These are phyloP conservation scores for Kryptolebias ocellatus DNA, from an alignment of 2,797 vertebrate genomes.

Conservation along the genomic window DNA sequence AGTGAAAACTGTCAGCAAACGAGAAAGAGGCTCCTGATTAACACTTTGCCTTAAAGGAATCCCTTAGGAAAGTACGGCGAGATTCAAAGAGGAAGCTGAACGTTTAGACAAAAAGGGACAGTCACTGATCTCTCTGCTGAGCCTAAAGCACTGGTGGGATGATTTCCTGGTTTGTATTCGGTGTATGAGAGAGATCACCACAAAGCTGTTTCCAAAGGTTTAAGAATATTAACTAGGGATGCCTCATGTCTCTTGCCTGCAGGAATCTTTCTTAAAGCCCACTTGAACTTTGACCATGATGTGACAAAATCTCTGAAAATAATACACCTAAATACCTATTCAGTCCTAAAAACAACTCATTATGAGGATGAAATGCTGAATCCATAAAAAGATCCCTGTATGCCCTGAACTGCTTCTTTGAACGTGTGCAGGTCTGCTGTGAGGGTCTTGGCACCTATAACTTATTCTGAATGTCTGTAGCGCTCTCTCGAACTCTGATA, in stretches of 20 bases:
- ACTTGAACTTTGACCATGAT: background rate
- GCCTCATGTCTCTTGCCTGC: background rate
- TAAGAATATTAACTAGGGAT: background rate
- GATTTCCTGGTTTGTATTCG: background rate
- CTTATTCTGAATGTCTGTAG: too few species aligned
- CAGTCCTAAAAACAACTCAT: too few species aligned
- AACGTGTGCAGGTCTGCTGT: too few species aligned
- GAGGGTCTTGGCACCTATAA: too few species aligned
- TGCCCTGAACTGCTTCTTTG: too few species aligned
- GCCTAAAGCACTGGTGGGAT: background rate
- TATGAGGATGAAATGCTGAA: too few species aligned
- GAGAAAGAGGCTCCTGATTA: background rate
- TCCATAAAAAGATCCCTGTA: too few species aligned
- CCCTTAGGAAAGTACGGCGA: background rate
- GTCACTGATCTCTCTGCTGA: background rate
- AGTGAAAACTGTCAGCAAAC: conserved; percentile 27
- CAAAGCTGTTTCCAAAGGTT: too few species aligned
- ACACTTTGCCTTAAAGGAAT: conserved; percentile 1
- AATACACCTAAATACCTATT: too few species aligned
- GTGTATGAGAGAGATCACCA: too few species aligned
- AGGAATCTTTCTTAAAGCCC: background rate
- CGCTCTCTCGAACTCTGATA: too few species aligned
- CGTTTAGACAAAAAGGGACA: background rate
- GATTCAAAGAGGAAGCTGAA: background rate
- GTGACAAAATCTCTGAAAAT: too few species aligned